phyloP scores from a whole-genome alignment of 2,797 vertebrate genomes.

The Champsocephalus esox region DNA sequence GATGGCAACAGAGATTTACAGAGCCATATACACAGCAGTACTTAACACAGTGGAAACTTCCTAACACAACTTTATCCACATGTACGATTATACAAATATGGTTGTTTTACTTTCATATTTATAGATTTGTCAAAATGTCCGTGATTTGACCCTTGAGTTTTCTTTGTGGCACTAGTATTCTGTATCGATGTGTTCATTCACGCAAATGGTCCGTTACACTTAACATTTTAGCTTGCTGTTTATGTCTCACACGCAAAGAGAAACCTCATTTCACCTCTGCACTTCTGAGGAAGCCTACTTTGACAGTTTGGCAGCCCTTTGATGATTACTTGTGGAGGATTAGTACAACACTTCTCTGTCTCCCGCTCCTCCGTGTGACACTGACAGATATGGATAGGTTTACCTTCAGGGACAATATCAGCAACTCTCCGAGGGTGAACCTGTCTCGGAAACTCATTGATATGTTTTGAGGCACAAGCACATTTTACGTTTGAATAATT shows the following conservation, averaged over 20 bases:
- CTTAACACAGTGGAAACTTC: not conserved
- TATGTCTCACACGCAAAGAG: not conserved
- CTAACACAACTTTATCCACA: slow-evolving; percentile 9
- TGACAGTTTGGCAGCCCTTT: slow-evolving; percentile 27
- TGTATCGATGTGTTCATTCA: slow-evolving; percentile 3
- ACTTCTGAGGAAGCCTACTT: slow-evolving; percentile 3
- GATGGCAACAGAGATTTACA: slow-evolving; percentile 75
- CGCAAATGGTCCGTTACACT: not conserved
- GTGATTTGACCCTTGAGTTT: not conserved
- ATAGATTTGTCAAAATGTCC: not conserved
- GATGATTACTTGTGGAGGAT: slow-evolving; percentile 56
- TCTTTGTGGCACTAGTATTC: not conserved
- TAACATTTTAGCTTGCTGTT: slow-evolving; percentile 5
- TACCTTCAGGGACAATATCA: slow-evolving; percentile 35
- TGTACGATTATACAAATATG: not conserved
- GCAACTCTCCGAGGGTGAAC: slow-evolving; percentile 12
- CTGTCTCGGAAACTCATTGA: slow-evolving; percentile 31
- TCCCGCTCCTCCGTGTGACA: slow-evolving; percentile 20
- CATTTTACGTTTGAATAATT: slow-evolving; percentile 32
- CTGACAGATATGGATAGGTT: slow-evolving; percentile 47
- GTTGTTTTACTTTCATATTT: slow-evolving; percentile 9
- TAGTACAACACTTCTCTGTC: slow-evolving; percentile 43
- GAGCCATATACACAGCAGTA: slow-evolving; percentile 13
- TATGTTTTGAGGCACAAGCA: slow-evolving; percentile 7
- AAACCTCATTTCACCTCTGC: not conserved